phyloP scores from a whole-genome alignment of 1,140 invertebrate genomes.

The Lutraria rhynchaena region DNA sequence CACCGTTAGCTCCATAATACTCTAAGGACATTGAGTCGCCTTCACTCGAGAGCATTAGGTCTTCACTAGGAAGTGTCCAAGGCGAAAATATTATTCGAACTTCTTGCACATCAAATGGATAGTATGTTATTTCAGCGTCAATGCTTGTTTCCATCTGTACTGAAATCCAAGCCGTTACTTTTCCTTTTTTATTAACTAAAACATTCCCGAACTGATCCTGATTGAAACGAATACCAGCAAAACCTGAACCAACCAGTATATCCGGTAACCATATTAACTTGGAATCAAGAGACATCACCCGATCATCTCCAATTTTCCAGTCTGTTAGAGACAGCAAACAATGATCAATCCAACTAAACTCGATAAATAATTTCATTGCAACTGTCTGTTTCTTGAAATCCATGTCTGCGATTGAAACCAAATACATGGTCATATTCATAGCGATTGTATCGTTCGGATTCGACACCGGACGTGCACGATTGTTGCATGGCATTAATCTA shows the following conservation, averaged over 20 bases:
- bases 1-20: not conserved
- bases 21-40: not conserved
- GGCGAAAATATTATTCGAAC: not conserved
- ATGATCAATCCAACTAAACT: too few species aligned
- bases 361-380: too few species aligned
- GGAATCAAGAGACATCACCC: not conserved
- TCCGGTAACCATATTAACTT: slow-evolving; percentile 17
- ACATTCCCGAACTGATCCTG: not conserved
- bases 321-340: too few species aligned
- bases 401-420: too few species aligned
- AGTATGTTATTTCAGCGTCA: not conserved
- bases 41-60: not conserved
- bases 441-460: too few species aligned
- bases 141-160: not conserved
- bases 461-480: too few species aligned
- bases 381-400: too few species aligned
- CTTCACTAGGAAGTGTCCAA: not conserved
- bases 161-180: not conserved
- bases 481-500: too few species aligned
- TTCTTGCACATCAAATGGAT: slow-evolving; percentile 19
- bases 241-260: not conserved
- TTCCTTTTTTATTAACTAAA: not conserved
- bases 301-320: too few species aligned
- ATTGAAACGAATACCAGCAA: not conserved
- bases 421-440: too few species aligned